phyloP scores from a whole-genome alignment of 2,888 invertebrate genomes.

The Epiblema foenella region DNA sequence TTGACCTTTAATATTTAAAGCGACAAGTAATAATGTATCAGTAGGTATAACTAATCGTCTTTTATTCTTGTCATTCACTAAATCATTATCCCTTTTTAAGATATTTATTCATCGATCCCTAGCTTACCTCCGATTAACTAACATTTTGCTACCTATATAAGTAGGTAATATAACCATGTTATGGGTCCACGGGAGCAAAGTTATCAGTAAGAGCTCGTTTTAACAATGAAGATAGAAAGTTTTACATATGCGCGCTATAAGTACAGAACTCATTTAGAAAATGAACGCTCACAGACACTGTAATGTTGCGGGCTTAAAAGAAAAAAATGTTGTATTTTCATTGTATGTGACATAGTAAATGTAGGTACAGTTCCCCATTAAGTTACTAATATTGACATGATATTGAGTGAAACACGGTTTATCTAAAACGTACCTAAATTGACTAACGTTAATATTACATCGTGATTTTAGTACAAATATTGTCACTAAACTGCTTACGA shows the following conservation, averaged over 20 bases:
- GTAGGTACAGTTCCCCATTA: not conserved
- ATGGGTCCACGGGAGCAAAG: constrained; percentile 12
- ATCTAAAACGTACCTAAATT: no score
- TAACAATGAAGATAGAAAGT: constrained; percentile 4
- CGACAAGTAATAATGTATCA: no score
- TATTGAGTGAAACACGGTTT: no score
- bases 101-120: not conserved
- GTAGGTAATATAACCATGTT: not conserved
- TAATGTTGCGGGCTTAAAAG: not conserved
- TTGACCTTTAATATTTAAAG: no score
- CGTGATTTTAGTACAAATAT: no score
- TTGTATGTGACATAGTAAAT: not conserved
- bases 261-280: constrained; percentile 3
- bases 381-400: no score
- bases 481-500: no score
- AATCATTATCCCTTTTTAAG: no score
- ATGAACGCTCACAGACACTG: not conserved
- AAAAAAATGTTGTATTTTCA: not conserved
- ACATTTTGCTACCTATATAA: no score
- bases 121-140: not conserved
- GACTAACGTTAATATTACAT: no score
- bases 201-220: constrained; percentile 8
- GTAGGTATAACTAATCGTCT: no score
- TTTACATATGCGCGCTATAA: not conserved
- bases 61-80: no score